These are phyloP conservation scores for Teinopalpus imperialis DNA, from an alignment of 2,888 invertebrate genomes.

Conservation along the genomic window DNA sequence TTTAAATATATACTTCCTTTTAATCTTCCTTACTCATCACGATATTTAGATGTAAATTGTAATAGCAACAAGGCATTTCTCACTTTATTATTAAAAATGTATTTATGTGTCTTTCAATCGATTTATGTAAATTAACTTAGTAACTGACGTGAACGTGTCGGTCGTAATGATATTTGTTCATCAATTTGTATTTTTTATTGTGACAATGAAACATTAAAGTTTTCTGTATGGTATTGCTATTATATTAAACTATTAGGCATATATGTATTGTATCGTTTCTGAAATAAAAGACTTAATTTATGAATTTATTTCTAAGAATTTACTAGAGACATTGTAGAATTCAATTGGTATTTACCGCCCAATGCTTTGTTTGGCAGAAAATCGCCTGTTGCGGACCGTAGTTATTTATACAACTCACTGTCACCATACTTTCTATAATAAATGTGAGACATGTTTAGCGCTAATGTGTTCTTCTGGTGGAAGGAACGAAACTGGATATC, in stretches of 20 bases:
- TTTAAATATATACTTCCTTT: too few species aligned
- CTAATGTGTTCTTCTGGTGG: too few species aligned
- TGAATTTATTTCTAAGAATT: neutral
- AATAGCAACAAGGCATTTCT: neutral
- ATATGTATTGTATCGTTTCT: conserved; percentile 77
- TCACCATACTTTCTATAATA: too few species aligned
- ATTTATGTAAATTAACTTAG: conserved; percentile 37
- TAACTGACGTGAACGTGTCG: conserved; percentile 45
- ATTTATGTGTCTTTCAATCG: conserved; percentile 31
- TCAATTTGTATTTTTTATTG: conserved; percentile 27
- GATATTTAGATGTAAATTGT: too few species aligned
- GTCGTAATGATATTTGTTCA: conserved; percentile 43
- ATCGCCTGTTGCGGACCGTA: too few species aligned
- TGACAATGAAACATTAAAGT: conserved; percentile 48
- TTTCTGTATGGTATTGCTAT: conserved; percentile 72
- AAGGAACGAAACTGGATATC: too few species aligned
- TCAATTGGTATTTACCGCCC: too few species aligned
- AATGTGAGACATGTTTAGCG: too few species aligned
- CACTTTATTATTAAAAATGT: neutral
- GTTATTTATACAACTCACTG: too few species aligned
- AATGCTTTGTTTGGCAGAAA: too few species aligned
- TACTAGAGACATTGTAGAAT: neutral
- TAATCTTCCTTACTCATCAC: too few species aligned
- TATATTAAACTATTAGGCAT: conserved; percentile 74
- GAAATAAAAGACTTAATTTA: conserved; percentile 74